Conservation (phyloP, 1,140 invertebrate species). For the Chionoecetes opilio region DNA sequence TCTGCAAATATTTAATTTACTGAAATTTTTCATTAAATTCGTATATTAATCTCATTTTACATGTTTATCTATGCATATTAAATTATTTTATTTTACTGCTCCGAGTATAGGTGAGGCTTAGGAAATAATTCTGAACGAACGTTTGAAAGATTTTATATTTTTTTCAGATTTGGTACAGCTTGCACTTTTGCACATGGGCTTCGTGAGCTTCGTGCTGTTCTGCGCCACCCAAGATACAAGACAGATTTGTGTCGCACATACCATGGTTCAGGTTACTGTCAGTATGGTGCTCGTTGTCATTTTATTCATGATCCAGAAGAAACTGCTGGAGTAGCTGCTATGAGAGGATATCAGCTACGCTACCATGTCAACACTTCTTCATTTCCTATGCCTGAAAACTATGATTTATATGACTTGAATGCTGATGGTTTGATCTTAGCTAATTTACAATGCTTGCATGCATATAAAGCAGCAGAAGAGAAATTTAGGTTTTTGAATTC, state of each 20-base stretch:
- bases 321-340: constrained; percentile 66
- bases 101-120: too few relatives aligned
- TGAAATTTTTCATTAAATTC: too few relatives aligned
- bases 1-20: too few relatives aligned
- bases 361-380: background rate
- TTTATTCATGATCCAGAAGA: constrained; percentile 99
- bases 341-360: constrained; percentile 51
- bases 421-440: constrained; percentile 36
- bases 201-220: constrained; percentile 94
- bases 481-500: background rate
- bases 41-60: too few relatives aligned
- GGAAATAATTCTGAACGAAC: too few relatives aligned
- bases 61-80: too few relatives aligned
- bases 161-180: constrained; percentile 90
- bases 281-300: constrained; percentile 98
- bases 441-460: constrained; percentile 43
- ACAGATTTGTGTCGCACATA: constrained; percentile 98
- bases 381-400: constrained; percentile 31
- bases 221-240: constrained; percentile 99
- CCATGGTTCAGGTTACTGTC: constrained; percentile 98
- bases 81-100: too few relatives aligned
- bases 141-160: background rate
- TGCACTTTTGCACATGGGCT: constrained; percentile 99
- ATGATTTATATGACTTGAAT: background rate
- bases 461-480: constrained; percentile 29